Percentiles rank a stretch among this genome's conserved stretches.
Conservation (phyloP, 2,888 invertebrate genomes). For the Epirrhoe tristata region DNA sequence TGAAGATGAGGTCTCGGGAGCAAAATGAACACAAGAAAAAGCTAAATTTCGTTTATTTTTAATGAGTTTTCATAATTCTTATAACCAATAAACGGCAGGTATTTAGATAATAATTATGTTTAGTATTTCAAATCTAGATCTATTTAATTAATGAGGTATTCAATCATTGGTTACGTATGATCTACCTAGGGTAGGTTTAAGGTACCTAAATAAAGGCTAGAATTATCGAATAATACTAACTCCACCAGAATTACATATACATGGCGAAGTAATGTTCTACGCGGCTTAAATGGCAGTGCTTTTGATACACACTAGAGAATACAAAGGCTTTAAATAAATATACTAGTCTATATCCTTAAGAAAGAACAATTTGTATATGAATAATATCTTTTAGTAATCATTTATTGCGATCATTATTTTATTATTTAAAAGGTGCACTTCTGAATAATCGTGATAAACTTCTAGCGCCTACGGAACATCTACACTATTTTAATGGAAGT, state of each 20-base stretch:
- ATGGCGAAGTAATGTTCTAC: background rate
- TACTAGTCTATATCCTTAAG: background rate
- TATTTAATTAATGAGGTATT: constrained; percentile 45
- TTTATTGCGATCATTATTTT: background rate
- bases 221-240: background rate
- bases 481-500: background rate
- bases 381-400: background rate
- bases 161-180: constrained; percentile 29
- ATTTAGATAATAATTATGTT: background rate
- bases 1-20: background rate
- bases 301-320: background rate
- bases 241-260: background rate
- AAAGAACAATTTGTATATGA: constrained; percentile 1
- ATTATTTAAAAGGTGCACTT: constrained; percentile 25
- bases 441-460: constrained; percentile 1
- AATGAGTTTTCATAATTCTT: constrained; percentile 20
- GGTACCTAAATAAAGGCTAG: constrained; percentile 1
- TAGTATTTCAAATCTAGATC: constrained; percentile 17
- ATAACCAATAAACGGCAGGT: constrained; percentile 2
- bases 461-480: constrained; percentile 17
- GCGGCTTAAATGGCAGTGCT: background rate
- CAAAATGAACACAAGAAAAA: constrained; percentile 51
- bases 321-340: background rate
- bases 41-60: constrained; percentile 56
- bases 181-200: constrained; percentile 3